These are phyloP conservation scores for Euproctis similis DNA, from an alignment of 2,888 invertebrate species.

Conservation along the genomic window DNA sequence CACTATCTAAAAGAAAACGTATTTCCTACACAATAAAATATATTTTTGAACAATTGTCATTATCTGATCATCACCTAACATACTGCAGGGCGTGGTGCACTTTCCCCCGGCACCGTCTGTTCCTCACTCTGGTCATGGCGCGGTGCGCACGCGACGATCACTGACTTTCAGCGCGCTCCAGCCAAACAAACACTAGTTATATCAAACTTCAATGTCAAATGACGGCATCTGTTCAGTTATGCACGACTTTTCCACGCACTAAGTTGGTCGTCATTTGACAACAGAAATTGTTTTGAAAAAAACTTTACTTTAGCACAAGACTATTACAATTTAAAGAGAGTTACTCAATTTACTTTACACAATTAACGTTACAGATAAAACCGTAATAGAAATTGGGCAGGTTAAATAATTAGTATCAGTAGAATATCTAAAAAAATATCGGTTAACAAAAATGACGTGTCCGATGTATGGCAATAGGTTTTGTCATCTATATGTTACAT, in stretches of 20 bases:
- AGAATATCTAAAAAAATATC: no score
- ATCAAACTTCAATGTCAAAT: slow-evolving; percentile 6
- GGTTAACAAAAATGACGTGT: no score
- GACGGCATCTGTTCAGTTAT: slow-evolving; percentile 2
- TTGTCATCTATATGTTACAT: no score
- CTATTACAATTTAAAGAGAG: no score
- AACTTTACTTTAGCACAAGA: no score
- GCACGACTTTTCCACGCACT: neutral
- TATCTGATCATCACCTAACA: slow-evolving; percentile 57
- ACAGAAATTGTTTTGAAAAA: slow-evolving; percentile 1
- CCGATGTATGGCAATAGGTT: no score
- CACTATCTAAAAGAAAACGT: neutral
- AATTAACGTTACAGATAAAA: no score
- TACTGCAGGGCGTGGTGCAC: slow-evolving; percentile 51
- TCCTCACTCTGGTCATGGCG: slow-evolving; percentile 35
- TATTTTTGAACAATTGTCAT: neutral
- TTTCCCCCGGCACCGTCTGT: slow-evolving; percentile 47
- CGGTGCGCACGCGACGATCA: slow-evolving; percentile 5
- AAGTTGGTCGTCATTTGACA: slow-evolving; percentile 3
- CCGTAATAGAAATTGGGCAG: no score
- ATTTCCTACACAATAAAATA: neutral
- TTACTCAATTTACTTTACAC: no score
- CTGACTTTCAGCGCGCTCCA: slow-evolving; percentile 6
- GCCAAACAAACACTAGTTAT: slow-evolving; percentile 6
- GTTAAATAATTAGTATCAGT: no score